Evolutionary conservation across 2,888 invertebrate species (phyloP), one percentile per base, ranked within the genome.

Genomic region (Drosophila mimetica): DNA sequence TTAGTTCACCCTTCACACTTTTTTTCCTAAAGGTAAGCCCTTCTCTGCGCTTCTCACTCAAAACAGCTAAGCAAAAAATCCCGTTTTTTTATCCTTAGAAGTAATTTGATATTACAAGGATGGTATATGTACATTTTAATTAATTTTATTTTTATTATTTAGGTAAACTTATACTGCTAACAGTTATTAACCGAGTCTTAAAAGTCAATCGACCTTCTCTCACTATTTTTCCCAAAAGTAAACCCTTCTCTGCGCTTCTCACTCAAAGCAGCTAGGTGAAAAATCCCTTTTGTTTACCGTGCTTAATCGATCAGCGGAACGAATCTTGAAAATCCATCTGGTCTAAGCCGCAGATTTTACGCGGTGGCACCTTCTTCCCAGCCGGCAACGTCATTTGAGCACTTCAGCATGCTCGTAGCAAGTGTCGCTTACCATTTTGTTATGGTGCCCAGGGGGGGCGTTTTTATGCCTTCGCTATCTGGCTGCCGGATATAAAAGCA

Each of bases 401-500:
- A 66, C 54, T 78, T 79, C 22, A 59, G 30, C 36, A n/a, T 63
- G 36, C 64, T 60, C 44, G 63, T 59, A 47, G 44, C 76, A 82
- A 82, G 82, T 76, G 77, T 60, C 64, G 61, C 70, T 64, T 69
- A 69, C 69, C 63, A 64, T 69, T 64, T 69, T 22, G 63, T 52
- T 53, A 39, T 67, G 42, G 20, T 30, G 65, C 36, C 39, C 58
- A 50, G 30, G 70, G 64, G 84, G 58, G 74, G 50, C 60, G 54
- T 64, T 86, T 71, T 47, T 71, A 58, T 66, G 71, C 69, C 54
- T 42, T 20, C 42, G 75, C 70, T 76, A 80, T 79, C 64, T 73
- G 57, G 57, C 50, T 58, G 50, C 42, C 53, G 80, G 77, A 86
- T 69, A 61, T 76, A 69, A 79, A 86, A 70, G 80, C 79, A 79